Evolutionary conservation across 1,140 invertebrate species (phyloP), one percentile per base, ranked within the genome.

Genomic region (Drosophila pandora): DNA sequence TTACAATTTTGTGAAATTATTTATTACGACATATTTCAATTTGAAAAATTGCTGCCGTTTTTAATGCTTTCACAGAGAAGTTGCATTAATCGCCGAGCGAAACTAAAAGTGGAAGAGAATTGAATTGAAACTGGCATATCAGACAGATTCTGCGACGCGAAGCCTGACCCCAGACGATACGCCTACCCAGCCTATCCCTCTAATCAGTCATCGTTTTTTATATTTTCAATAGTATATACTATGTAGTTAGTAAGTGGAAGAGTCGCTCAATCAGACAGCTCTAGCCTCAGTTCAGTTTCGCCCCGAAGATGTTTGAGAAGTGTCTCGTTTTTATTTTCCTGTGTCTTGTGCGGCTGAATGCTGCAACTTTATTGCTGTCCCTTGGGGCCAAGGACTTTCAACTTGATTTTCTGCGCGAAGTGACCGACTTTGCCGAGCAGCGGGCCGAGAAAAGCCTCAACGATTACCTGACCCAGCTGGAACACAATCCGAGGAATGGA

Each of bases 371-470:
- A 6, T n/a, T 43, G 12, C 45, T 61, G 39, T 43, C 22, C 21
- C 63, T 87, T 4, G 53, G 47, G 17, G 69, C 58, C 43, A 82
- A 76, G 48, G 65, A 87, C 58, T 87, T 68, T 45, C 82, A 87
- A 50, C 56, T 87, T 41, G 56, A 82, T 13, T 76, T 87, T 32
- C 30, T 87, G 62, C 69, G 65, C 8, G 59, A 58, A 3, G 8
- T 87, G 13, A 43, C 55, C 25, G 60, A 50, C 0, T 34, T 60
- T 32, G 55, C 75, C 0, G 65, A 88, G 10, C 61, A 72, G 45
- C 65, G 62, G 2, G 70, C 78, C 2, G 62, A 71, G 25, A 3
- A 23, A 8, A 78, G 70, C 30, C 65, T 87, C 2, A 87, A 88
- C 47, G 53, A 53, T 22, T 87, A 79, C 23, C 67, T 87, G 17